These are phyloP conservation scores for Tanytarsus gracilentus DNA, from an alignment of 2,888 invertebrate species.

Conservation along the genomic window DNA sequence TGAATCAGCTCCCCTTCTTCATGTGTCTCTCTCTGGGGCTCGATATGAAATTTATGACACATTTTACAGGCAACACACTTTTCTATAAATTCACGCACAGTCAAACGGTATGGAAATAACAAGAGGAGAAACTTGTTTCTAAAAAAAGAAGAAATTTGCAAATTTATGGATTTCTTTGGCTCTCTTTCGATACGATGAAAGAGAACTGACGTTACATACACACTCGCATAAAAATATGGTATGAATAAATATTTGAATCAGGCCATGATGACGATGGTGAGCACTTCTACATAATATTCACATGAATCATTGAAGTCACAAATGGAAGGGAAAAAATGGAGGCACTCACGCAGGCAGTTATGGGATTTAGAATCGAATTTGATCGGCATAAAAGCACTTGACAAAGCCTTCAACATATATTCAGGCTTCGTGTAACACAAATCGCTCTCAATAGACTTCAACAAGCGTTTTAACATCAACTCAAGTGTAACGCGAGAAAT, in stretches of 20 bases:
- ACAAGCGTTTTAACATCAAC: no score
- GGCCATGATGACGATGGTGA: neutral
- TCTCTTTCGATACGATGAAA: no score
- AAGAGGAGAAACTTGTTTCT: neutral
- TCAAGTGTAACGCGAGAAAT: no score
- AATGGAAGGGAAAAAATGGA: neutral
- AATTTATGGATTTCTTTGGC: no score
- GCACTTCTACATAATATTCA: no score
- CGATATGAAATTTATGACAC: slow-evolving; percentile 10
- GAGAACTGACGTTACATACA: no score
- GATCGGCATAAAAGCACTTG: slow-evolving; percentile 15
- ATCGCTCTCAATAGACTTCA: no score
- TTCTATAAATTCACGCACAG: slow-evolving; percentile 8
- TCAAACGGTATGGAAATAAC: neutral
- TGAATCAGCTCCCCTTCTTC: neutral
- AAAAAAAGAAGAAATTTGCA: neutral
- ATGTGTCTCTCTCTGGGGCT: slow-evolving; percentile 2
- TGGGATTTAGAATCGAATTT: slow-evolving; percentile 20
- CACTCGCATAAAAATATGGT: no score
- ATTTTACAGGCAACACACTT: slow-evolving; percentile 2
- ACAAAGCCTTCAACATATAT: slow-evolving; percentile 12
- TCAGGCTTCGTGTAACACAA: no score
- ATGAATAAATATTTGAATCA: no score
- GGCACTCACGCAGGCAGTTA: slow-evolving; percentile 5
- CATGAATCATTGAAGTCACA: no score